Conservation (phyloP, 2,113 vertebrate genomes). For the Epinephelus moara region DNA sequence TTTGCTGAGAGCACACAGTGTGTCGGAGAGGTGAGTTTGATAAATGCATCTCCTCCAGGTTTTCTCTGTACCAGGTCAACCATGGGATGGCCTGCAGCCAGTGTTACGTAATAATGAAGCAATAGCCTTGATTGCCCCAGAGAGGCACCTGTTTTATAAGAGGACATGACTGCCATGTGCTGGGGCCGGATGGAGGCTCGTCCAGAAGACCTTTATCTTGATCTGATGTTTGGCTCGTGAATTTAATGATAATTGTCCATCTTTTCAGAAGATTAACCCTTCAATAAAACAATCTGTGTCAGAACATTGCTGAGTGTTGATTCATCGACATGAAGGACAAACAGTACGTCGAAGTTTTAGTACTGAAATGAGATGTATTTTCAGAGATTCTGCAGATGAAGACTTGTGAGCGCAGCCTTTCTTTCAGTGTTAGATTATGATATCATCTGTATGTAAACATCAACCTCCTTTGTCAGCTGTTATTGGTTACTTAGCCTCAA, state of each 20-base stretch:
- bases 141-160: conserved; percentile 29
- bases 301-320: not conserved
- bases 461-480: not conserved
- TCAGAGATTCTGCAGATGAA: not conserved
- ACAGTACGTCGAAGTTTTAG: not conserved
- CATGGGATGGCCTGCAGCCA: conserved; percentile 26
- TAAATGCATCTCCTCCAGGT: not conserved
- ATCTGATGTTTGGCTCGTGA: not conserved
- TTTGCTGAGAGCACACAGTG: conserved; percentile 19
- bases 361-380: not conserved
- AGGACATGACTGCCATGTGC: conserved; percentile 8
- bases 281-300: conserved; percentile 21
- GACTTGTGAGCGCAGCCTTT: not conserved
- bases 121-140: conserved; percentile 1
- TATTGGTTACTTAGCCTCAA: not conserved
- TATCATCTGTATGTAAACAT: too few relatives aligned
- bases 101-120: conserved; percentile 46
- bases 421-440: too few relatives aligned
- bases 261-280: not conserved
- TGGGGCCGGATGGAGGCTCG: not conserved
- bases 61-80: conserved; percentile 33
- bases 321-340: not conserved
- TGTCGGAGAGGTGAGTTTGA: not conserved
- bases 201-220: not conserved
- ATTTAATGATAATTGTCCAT: not conserved